Evolutionary conservation across 1,140 invertebrate species (phyloP), one percentile per base, ranked within the genome.

Genomic region (Cylas formicarius): DNA sequence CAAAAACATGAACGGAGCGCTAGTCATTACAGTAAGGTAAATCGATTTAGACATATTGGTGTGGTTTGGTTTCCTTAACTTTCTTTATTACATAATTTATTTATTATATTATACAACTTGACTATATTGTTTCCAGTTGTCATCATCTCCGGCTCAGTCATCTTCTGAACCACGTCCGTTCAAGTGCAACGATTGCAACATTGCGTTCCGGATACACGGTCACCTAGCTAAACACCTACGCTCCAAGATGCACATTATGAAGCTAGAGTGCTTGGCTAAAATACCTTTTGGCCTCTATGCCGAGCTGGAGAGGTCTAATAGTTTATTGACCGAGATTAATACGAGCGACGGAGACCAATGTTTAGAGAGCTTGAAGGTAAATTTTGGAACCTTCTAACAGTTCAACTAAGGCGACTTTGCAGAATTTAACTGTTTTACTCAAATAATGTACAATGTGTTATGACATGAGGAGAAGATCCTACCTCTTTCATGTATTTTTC

Each of bases 211-310:
- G 48, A 96, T 96, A 59, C 90, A 95, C 59, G 93, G 91, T 0
- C 92, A 97, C 68, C 71, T 98, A 52, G 90, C 92, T 0, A 97
- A 97, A 70, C 95, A 98, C 74, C 72, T 97, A 26, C 77, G 93
- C 24, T 95, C 91, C 20, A 97, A 97, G 73, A 88, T 90, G 78
- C 95, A 99, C 62, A 93, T 97, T 16, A 91, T 92, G 81, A 85
- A 89, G 58, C 72, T 97, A 26, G 93, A 97, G 66, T 91, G 87
- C 66, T 67, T 93, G 19, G 86, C 80, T 27, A 97, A 96, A 69
- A 66, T 98, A 44, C 92, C 93, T 0, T 92, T 92, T 61, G 92
- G 92, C n/a, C 90, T 90, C 19, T 96, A 91, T 62, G 90, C 90
- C 17, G 90, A 94, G 69, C 85, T 96, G 59, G 92, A 96, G 67